These are phyloP conservation scores for Austrolebias charrua DNA, from an alignment of 2,797 vertebrate species.

Conservation along the genomic window DNA sequence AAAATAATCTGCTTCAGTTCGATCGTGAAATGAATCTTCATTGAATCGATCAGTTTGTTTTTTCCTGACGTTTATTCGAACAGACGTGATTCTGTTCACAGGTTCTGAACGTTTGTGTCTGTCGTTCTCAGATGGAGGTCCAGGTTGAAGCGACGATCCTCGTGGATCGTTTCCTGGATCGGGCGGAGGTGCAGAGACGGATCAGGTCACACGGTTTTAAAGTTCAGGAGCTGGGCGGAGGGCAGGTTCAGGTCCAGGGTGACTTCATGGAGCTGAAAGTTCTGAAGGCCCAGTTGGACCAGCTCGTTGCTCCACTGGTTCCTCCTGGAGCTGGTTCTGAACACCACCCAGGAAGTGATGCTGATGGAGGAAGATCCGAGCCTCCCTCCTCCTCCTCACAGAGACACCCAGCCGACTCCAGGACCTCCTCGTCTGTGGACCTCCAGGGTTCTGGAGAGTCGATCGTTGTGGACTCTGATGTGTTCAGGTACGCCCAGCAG, in stretches of 20 bases:
- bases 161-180: slow-evolving; percentile 38
- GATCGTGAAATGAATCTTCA: too few species aligned
- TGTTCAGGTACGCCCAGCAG: slow-evolving; percentile 34
- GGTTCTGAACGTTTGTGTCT: too few species aligned
- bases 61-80: too few species aligned
- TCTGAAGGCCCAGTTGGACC: slow-evolving; percentile 41
- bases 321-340: too few species aligned
- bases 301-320: slow-evolving; percentile 1
- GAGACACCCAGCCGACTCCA: neutral
- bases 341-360: too few species aligned
- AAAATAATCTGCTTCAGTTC: too few species aligned
- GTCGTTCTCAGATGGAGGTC: slow-evolving; percentile 68
- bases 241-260: slow-evolving; percentile 53
- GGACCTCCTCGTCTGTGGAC: neutral
- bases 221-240: neutral
- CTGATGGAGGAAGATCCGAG: neutral
- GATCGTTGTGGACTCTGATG: slow-evolving; percentile 39
- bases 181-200: slow-evolving; percentile 3
- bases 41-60: too few species aligned
- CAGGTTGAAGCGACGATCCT: slow-evolving; percentile 57
- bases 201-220: slow-evolving; percentile 44
- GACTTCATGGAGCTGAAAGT: slow-evolving; percentile 62
- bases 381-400: neutral
- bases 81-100: too few species aligned
- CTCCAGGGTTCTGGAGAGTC: neutral